Conservation (phyloP, 2,113 vertebrate species). For the Perca fluviatilis region DNA sequence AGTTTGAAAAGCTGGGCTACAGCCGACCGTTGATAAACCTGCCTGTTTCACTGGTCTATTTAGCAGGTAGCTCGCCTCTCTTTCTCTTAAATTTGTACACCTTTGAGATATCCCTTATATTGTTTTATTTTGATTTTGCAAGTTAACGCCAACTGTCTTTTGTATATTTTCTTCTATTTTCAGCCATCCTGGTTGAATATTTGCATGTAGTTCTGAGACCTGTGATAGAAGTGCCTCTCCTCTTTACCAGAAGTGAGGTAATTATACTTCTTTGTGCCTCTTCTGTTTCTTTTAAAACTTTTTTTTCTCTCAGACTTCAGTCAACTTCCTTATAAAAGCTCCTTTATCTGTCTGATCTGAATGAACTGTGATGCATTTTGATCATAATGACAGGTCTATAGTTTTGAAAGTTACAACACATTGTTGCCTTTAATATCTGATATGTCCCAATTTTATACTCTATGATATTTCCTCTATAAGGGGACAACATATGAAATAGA, state of each 20-base stretch:
- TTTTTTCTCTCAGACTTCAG: not conserved
- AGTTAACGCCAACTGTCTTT: not conserved
- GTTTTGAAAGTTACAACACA: not conserved
- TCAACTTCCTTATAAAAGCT: not conserved
- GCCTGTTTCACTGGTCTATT: constrained; percentile 88
- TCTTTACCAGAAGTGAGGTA: constrained; percentile 94
- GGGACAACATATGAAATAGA: no score
- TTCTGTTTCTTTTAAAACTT: not conserved
- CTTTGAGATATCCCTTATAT: not conserved
- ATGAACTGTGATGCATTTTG: constrained; percentile 7
- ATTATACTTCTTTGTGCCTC: not conserved
- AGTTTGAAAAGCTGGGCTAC: constrained; percentile 94
- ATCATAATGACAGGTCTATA: not conserved
- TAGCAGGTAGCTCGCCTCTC: constrained; percentile 85
- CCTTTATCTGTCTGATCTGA: not conserved
- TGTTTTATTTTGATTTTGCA: not conserved
- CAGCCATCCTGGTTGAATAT: constrained; percentile 89
- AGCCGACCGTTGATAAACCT: constrained; percentile 88
- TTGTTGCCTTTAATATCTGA: no score
- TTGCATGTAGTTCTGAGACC: constrained; percentile 89
- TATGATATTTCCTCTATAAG: no score
- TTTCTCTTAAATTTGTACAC: not conserved
- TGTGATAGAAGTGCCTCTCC: constrained; percentile 85
- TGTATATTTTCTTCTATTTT: constrained; percentile 9
- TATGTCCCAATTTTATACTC: no score